A percentile compares a stretch with the other conserved stretches of the same genome.
Evolutionary conservation across 1,140 invertebrate species (phyloP).

Genomic region (Drosophila ironensis): DNA sequence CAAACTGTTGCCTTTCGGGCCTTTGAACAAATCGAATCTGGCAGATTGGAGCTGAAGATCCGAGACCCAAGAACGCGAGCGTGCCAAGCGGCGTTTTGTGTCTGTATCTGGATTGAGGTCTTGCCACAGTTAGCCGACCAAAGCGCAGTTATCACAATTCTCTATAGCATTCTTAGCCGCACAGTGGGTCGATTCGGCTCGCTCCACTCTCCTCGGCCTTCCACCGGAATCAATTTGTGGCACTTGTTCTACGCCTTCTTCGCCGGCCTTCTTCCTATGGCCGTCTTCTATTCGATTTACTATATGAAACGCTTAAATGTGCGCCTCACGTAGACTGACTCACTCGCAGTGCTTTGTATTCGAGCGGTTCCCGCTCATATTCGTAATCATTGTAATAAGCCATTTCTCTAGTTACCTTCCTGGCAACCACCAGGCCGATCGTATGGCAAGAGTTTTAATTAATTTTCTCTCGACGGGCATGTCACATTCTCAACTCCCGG

Average conservation of each 20-base stretch:
- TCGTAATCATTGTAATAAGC: constrained; percentile 61
- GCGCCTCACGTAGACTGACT: constrained; percentile 49
- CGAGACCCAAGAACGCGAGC: constrained; percentile 27
- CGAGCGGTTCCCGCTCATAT: constrained; percentile 17
- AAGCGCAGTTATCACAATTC: constrained; percentile 63
- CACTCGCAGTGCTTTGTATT: constrained; percentile 10
- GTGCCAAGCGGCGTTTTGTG: constrained; percentile 54
- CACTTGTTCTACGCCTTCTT: constrained; percentile 44
- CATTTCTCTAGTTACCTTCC: constrained; percentile 71
- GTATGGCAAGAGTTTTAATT: constrained; percentile 52
- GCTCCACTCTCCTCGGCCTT: constrained; percentile 34
- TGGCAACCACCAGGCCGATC: constrained; percentile 21
- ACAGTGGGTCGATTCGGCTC: constrained; percentile 57
- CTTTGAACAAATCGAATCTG: constrained; percentile 17
- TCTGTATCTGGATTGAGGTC: constrained; percentile 51
- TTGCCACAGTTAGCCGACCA: constrained; percentile 61
- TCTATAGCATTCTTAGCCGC: constrained; percentile 34
- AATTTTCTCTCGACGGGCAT: constrained; percentile 46
- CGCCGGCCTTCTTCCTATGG: not conserved
- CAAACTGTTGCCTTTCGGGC: constrained; percentile 1
- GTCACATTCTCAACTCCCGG: not conserved
- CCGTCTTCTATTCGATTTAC: not conserved
- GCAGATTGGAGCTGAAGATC: not conserved
- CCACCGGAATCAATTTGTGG: constrained; percentile 53
- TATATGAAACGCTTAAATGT: constrained; percentile 10